Conservation (phyloP, 2,797 vertebrate species). For the Coendou prehensilis region DNA sequence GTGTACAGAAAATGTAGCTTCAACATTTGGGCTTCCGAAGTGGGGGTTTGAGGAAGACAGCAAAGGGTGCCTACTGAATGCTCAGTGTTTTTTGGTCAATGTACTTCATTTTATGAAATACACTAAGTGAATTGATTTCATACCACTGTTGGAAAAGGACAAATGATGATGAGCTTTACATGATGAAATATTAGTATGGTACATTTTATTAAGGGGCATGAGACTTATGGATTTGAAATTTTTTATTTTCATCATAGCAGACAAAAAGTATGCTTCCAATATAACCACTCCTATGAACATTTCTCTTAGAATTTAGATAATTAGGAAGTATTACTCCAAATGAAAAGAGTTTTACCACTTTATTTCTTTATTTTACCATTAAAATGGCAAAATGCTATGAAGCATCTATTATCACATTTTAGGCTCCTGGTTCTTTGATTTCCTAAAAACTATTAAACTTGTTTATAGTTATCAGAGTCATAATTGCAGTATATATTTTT, state of each 20-base stretch:
- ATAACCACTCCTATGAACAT: neutral
- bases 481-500: neutral
- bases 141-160: neutral
- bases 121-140: neutral
- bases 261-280: neutral
- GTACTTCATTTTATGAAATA: neutral
- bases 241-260: neutral
- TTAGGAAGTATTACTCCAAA: slow-evolving; percentile 12
- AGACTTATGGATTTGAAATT: slow-evolving; percentile 42
- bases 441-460: slow-evolving; percentile 38
- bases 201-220: neutral
- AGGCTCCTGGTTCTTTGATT: neutral
- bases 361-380: slow-evolving; percentile 45
- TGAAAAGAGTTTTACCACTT: slow-evolving; percentile 25
- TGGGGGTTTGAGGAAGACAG: neutral
- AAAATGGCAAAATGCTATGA: slow-evolving; percentile 32
- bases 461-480: neutral
- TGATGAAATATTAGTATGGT: slow-evolving; percentile 22
- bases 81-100: neutral
- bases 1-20: neutral
- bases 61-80: too few species aligned
- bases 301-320: slow-evolving; percentile 55
- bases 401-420: slow-evolving; percentile 14
- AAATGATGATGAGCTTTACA: neutral
- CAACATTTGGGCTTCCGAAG: neutral